Evolutionary conservation across 1,140 invertebrate species (phyloP).

Genomic region (Penaeus japonicus): DNA sequence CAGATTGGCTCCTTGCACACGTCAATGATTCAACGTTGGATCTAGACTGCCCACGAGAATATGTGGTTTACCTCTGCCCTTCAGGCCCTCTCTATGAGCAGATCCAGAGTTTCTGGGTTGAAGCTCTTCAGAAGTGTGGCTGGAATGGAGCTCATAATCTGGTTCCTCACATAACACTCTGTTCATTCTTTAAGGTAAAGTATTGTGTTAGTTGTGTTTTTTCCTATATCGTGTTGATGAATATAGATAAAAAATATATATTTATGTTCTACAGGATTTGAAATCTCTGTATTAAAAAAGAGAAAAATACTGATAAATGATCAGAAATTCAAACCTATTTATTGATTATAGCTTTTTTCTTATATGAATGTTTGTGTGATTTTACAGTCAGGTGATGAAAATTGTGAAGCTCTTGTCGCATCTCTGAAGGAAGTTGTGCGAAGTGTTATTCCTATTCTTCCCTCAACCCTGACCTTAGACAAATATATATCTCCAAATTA

Average conservation of each 20-base stretch:
- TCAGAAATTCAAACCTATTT: no score
- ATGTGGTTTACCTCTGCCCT: constrained; percentile 85
- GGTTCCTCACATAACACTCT: constrained; percentile 87
- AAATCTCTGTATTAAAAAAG: no score
- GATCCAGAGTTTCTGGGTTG: constrained; percentile 80
- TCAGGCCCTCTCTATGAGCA: constrained; percentile 76
- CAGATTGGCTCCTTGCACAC: constrained; percentile 88
- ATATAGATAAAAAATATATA: no score
- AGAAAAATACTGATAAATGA: no score
- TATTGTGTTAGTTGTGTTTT: neutral
- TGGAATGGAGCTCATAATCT: constrained; percentile 91
- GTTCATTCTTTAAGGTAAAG: constrained; percentile 85
- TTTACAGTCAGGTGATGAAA: constrained; percentile 45
- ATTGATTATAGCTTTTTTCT: no score
- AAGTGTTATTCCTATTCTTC: constrained; percentile 38
- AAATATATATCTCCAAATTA: constrained; percentile 85
- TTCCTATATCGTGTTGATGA: neutral
- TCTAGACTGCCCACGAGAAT: constrained; percentile 78
- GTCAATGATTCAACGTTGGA: constrained; percentile 84
- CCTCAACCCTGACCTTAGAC: constrained; percentile 67
- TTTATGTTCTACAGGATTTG: no score
- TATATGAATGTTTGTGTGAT: neutral
- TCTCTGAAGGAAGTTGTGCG: constrained; percentile 45
- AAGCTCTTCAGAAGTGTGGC: constrained; percentile 76
- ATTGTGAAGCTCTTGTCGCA: constrained; percentile 40